Percentiles rank a stretch among this genome's conserved stretches.
These are phyloP conservation scores for Euphonia xanthogaster DNA, from an alignment of 2,797 vertebrate genomes.

Conservation along the genomic window DNA sequence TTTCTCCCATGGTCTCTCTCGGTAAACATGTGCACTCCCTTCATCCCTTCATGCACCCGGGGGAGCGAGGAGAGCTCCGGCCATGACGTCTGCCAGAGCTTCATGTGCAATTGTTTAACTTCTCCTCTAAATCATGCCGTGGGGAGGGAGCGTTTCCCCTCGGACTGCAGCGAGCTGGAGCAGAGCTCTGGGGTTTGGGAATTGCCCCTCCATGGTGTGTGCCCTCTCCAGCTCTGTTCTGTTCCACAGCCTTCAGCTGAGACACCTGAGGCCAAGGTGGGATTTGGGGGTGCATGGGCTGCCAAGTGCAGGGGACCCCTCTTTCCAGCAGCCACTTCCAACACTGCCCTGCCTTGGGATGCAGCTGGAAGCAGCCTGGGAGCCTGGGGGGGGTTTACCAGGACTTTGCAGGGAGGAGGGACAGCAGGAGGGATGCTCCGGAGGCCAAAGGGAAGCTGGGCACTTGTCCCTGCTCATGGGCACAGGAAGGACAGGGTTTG, in stretches of 20 bases:
- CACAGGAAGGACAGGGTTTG: neutral
- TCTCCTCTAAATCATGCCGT: neutral
- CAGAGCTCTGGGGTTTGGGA: neutral
- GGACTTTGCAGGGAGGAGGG: neutral
- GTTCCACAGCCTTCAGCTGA: neutral
- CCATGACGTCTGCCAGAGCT: neutral
- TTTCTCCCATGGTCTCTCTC: slow-evolving; percentile 34
- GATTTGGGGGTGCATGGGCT: neutral
- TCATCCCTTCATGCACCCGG: neutral
- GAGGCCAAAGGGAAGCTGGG: neutral
- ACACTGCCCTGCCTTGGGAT: neutral
- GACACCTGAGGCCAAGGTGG: neutral
- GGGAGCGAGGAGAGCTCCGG: slow-evolving; percentile 1
- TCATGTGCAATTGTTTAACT: slow-evolving; percentile 28
- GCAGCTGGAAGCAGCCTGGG: fast-evolving
- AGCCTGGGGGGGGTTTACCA: fast-evolving
- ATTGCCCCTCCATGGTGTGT: fast-evolving
- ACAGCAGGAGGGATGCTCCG: neutral
- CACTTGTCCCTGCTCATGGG: fast-evolving
- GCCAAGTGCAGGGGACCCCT: fast-evolving
- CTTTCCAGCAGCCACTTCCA: neutral
- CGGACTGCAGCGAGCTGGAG: fast-evolving
- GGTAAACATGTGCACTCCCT: slow-evolving; percentile 55
- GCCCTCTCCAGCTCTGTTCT: neutral
- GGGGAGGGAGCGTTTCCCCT: slow-evolving; percentile 21